Evolutionary conservation across 2,113 vertebrate genomes (phyloP).

Genomic region (Terrapene triunguis): DNA sequence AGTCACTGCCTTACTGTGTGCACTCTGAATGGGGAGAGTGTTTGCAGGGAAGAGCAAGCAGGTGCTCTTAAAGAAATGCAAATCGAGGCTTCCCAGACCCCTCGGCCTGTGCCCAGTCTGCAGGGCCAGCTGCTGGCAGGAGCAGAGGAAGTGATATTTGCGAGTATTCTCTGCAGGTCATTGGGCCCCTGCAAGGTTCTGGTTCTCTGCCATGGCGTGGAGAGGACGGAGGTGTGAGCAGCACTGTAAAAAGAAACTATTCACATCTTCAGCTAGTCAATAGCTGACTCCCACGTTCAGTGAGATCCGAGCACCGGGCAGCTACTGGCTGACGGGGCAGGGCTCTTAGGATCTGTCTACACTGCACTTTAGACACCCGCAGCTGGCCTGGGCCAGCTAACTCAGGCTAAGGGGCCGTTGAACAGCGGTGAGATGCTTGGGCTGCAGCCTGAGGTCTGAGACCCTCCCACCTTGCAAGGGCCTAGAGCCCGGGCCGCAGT

Average conservation of each 20-base stretch:
- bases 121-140: not conserved
- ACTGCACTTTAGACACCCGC: not conserved
- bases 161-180: rapidly evolving
- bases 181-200: not conserved
- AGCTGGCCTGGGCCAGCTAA: too few relatives aligned
- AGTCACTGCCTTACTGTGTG: not conserved
- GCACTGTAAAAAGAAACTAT: not conserved
- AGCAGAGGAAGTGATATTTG: not conserved
- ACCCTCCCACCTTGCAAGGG: not conserved
- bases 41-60: not conserved
- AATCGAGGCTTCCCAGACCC: not conserved
- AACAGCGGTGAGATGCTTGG: too few relatives aligned
- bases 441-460: not conserved
- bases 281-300: rapidly evolving
- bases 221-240: not conserved
- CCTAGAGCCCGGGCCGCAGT: too few relatives aligned
- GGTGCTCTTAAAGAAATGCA: not conserved
- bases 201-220: not conserved
- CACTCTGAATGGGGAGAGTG: not conserved
- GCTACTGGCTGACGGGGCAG: not conserved
- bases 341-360: not conserved
- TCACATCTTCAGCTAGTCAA: not conserved
- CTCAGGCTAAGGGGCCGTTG: not conserved
- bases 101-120: not conserved
- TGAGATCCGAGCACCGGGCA: not conserved